Evolutionary conservation across 2,113 vertebrate species (phyloP), one percentile per base, ranked within the genome.

Genomic region (Siniperca knerii): DNA sequence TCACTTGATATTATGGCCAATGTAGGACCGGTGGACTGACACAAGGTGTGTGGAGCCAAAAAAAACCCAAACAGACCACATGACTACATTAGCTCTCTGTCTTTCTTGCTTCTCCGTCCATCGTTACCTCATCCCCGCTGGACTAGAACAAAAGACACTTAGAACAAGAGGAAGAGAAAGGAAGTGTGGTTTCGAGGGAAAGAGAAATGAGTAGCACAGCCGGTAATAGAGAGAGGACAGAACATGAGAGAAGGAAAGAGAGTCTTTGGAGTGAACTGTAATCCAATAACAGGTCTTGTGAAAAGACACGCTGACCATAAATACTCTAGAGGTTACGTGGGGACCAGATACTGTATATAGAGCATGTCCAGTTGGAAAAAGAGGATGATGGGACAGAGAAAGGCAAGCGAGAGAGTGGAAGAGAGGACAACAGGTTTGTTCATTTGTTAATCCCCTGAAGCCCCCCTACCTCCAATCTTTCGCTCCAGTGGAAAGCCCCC

Each of bases 361-460:
- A 87, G 77, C 84, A 60, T 77, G 76, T 86, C 88, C 83, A 74
- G 33, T 79, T 85, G 80, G 70, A 40, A 72, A 20, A 70, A 75
- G 12, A 67, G 71, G 72, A 70, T 64, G 81, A 82, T 58, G 48
- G 69, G 80, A 44, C 33, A 50, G 72, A 66, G 29, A 50, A 78
- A 61, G 35, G 29, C 4, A 37, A 29, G 57, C 61, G 75, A 48
- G 70, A 50, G 40, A 68, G 67, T 18, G 33, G 64, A 82, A 65
- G 61, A 71, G 73, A 84, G 60, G 75, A 92, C 90, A 88, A 90
- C 87, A 90, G 78, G 83, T 92, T 84, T 80, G 90, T 85, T 88
- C 75, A 83, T 90, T 88, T 87, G 85, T 81, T 89, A 82, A 92
- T 90, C 85, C 84, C 73, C 85, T 77, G 52, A 83, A 91, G 35